Evolutionary conservation across 2,113 vertebrate species (phyloP).

Genomic region (Oncorhynchus kisutch): DNA sequence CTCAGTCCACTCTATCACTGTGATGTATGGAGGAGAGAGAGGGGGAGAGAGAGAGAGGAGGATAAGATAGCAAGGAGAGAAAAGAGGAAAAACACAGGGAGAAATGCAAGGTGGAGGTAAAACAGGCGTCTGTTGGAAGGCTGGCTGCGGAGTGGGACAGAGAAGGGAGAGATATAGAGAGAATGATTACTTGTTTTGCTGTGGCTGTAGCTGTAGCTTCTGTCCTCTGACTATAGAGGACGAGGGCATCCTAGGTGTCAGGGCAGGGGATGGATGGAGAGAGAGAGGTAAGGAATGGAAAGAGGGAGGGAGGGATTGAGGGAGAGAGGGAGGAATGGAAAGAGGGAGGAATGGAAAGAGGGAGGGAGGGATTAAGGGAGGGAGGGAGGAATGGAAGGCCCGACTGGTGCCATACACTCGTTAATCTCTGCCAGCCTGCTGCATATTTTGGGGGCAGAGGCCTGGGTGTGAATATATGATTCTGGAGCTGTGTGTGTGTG

Average conservation of each 20-base stretch:
- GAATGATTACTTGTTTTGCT: slow-evolving; percentile 27
- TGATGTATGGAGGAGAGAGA: slow-evolving; percentile 55
- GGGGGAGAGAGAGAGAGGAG: background rate
- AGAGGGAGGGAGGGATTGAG: background rate
- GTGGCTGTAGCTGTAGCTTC: slow-evolving; percentile 1
- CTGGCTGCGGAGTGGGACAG: background rate
- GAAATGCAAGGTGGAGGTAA: slow-evolving; percentile 19
- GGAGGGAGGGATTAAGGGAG: background rate
- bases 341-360: background rate
- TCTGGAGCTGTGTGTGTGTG: too few species aligned
- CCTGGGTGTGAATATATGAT: slow-evolving; percentile 21
- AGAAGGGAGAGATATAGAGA: slow-evolving; percentile 25
- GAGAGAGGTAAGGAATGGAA: background rate
- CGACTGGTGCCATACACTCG: background rate
- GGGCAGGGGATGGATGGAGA: background rate
- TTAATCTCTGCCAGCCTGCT: slow-evolving; percentile 26
- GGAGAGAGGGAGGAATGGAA: background rate
- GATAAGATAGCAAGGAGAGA: slow-evolving; percentile 10
- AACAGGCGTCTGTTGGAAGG: background rate
- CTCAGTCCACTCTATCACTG: slow-evolving; percentile 71
- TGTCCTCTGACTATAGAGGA: background rate
- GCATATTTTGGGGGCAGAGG: slow-evolving; percentile 27
- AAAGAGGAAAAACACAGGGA: slow-evolving; percentile 8
- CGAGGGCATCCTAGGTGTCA: background rate
- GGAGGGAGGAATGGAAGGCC: background rate